Conservation (phyloP, 2,797 vertebrate species). For the Ispidina lecontei region DNA sequence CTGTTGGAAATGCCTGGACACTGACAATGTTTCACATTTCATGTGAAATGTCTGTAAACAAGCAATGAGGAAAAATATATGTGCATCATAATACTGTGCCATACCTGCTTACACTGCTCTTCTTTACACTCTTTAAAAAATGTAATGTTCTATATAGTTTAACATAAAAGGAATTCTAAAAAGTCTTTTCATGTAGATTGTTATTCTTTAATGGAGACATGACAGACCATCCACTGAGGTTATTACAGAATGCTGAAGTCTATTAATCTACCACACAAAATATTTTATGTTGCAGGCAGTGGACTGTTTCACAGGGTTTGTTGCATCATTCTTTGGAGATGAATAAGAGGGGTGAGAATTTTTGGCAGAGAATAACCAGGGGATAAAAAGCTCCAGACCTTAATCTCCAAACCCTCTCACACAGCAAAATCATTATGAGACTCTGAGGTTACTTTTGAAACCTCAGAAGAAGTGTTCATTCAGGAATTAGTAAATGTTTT, state of each 20-base stretch:
- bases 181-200: background rate
- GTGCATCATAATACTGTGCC: background rate
- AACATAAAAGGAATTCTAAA: background rate
- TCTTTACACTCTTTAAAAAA: background rate
- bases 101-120: background rate
- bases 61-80: background rate
- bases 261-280: background rate
- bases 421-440: background rate
- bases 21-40: background rate
- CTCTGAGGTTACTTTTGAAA: background rate
- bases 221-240: background rate
- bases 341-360: background rate
- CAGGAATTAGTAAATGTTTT: background rate
- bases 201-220: background rate
- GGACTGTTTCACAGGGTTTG: background rate
- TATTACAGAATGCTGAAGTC: background rate
- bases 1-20: background rate
- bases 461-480: background rate
- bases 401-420: background rate
- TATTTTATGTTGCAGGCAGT: background rate
- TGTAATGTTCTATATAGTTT: background rate
- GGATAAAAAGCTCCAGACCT: accelerated
- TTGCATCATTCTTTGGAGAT: background rate
- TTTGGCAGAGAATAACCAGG: background rate
- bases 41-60: background rate